phyloP scores from a whole-genome alignment of 1,140 invertebrate genomes.

The Melanaphis sacchari region DNA sequence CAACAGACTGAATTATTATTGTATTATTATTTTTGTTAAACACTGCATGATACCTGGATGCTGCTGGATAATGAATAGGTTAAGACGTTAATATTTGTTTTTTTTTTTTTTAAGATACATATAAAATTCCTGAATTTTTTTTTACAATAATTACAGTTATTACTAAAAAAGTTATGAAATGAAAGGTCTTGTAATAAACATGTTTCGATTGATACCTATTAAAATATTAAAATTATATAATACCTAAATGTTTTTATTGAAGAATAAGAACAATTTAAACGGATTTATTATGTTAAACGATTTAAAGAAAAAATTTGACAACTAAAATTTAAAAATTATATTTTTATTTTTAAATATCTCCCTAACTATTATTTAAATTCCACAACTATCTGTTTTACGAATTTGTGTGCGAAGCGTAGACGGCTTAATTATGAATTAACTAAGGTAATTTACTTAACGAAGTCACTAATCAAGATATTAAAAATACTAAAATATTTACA shows the following conservation, averaged over 20 bases:
- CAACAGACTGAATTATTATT: too few species aligned
- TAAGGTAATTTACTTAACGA: not conserved
- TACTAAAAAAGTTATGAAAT: not conserved
- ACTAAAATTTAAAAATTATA: not conserved
- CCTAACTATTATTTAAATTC: not conserved
- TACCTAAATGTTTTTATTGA: not conserved
- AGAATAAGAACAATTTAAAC: not conserved
- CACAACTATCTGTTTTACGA: not conserved
- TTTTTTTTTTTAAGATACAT: too few species aligned
- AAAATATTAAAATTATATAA: not conserved
- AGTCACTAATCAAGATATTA: not conserved
- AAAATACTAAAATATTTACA: not conserved
- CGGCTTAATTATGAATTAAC: too few species aligned
- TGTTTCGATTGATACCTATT: not conserved
- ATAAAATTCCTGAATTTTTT: not conserved
- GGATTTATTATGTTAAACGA: not conserved
- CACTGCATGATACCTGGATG: too few species aligned
- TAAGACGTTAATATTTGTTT: too few species aligned
- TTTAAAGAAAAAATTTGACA: not conserved
- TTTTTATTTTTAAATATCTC: not conserved
- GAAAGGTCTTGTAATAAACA: not conserved
- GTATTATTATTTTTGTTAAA: too few species aligned
- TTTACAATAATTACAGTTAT: not conserved
- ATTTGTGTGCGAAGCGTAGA: too few species aligned
- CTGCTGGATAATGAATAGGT: too few species aligned